Evolutionary conservation across 2,113 vertebrate species (phyloP).

Genomic region (Oxygymnocypris stewartii): DNA sequence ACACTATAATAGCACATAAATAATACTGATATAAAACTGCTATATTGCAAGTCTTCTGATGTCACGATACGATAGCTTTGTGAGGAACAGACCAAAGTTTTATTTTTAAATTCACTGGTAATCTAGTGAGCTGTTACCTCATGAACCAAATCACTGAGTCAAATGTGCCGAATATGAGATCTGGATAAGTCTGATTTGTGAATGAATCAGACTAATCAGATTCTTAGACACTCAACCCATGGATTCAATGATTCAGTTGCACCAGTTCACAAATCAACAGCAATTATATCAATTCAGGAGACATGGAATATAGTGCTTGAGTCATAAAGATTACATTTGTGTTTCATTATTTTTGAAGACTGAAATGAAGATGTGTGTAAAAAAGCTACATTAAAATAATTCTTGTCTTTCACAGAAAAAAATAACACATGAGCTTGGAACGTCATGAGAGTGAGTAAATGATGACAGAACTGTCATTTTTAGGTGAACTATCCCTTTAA

Average conservation of each 20-base stretch:
- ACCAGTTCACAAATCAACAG: background rate
- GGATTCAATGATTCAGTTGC: background rate
- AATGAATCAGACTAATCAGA: background rate
- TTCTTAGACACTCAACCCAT: background rate
- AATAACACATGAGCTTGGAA: background rate
- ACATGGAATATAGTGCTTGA: background rate
- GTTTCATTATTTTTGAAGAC: background rate
- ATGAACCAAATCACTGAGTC: background rate
- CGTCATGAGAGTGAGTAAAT: background rate
- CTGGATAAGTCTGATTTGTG: background rate
- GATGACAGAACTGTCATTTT: background rate
- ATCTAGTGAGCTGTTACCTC: background rate
- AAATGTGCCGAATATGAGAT: background rate
- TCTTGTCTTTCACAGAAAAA: background rate
- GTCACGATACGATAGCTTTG: background rate
- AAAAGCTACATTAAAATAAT: background rate
- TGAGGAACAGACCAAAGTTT: background rate
- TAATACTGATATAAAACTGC: background rate
- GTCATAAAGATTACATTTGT: background rate
- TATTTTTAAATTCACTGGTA: background rate
- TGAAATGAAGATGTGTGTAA: background rate
- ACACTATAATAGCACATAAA: background rate
- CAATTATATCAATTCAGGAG: background rate
- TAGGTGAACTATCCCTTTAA: background rate
- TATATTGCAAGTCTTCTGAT: background rate